These are phyloP conservation scores for Eriosoma lanigerum DNA, from an alignment of 1,140 invertebrate species.

Conservation along the genomic window DNA sequence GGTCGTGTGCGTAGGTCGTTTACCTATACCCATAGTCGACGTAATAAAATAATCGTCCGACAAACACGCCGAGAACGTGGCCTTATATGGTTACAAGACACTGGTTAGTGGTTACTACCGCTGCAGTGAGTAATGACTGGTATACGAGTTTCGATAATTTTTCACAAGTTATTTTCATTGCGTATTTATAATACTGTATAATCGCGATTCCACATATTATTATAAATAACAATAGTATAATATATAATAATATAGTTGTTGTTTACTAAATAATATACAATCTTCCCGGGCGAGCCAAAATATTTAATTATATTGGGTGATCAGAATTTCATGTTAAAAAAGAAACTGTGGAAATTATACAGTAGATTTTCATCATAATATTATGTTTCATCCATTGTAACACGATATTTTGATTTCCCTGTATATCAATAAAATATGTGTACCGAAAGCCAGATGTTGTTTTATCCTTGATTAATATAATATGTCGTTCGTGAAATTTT, in stretches of 20 bases:
- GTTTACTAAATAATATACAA: too few relatives aligned
- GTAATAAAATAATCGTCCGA: slow-evolving; percentile 13
- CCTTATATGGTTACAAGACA: slow-evolving; percentile 47
- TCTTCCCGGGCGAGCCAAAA: too few relatives aligned
- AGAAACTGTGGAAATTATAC: background rate
- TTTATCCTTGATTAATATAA: background rate
- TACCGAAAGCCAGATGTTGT: background rate
- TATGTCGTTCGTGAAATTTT: slow-evolving; percentile 10
- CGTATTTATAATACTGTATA: background rate
- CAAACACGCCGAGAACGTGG: slow-evolving; percentile 36
- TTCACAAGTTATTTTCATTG: slow-evolving; percentile 24
- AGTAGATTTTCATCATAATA: slow-evolving; percentile 1
- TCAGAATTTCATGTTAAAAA: too few relatives aligned
- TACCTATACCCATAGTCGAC: slow-evolving; percentile 31
- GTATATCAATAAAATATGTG: too few relatives aligned
- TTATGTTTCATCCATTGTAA: too few relatives aligned
- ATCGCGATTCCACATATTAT: background rate
- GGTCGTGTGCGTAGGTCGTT: slow-evolving; percentile 50
- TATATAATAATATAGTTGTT: too few relatives aligned
- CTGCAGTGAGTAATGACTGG: too few relatives aligned
- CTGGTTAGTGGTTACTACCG: too few relatives aligned
- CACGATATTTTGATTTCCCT: too few relatives aligned
- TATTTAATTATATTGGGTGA: too few relatives aligned
- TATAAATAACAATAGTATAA: too few relatives aligned
- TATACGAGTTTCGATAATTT: slow-evolving; percentile 23